phyloP scores from a whole-genome alignment of 92 coral and sea anemone species.

The Siderastrea radians region DNA sequence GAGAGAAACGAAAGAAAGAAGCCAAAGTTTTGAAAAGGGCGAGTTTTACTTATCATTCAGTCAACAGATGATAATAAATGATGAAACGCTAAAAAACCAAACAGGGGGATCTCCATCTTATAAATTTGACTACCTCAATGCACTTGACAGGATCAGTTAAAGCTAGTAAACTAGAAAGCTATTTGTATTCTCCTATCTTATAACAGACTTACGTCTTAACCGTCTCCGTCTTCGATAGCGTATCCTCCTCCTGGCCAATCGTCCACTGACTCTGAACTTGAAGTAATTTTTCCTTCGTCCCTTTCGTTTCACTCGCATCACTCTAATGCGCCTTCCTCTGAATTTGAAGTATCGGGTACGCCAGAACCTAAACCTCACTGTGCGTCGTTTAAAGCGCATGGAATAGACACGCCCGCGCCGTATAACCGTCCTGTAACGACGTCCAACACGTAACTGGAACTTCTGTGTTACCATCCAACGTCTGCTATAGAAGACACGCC shows the following conservation, averaged over 20 bases:
- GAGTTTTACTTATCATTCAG: too few relatives aligned
- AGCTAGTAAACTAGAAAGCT: too few relatives aligned
- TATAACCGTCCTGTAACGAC: slow-evolving; percentile 15
- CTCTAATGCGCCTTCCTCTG: slow-evolving; percentile 7
- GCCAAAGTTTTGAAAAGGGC: too few relatives aligned
- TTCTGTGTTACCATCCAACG: neutral
- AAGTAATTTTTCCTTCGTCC: neutral
- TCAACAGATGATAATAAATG: too few relatives aligned
- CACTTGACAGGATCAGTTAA: too few relatives aligned
- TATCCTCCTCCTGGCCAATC: slow-evolving; percentile 5
- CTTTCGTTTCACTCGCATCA: neutral
- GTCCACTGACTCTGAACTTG: slow-evolving; percentile 20
- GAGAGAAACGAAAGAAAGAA: too few relatives aligned
- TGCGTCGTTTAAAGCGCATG: slow-evolving; percentile 18
- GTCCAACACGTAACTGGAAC: slow-evolving; percentile 13
- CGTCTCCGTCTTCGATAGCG: slow-evolving; percentile 14
- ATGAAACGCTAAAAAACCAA: too few relatives aligned
- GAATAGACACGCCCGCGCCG: neutral
- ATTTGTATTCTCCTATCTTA: neutral
- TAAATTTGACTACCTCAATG: too few relatives aligned
- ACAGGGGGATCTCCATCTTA: too few relatives aligned
- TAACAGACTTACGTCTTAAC: slow-evolving; percentile 11
- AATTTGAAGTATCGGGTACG: slow-evolving; percentile 4
- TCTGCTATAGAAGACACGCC: neutral
- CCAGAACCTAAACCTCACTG: neutral